Percentiles rank a stretch among this genome's conserved stretches.
phyloP scores from a whole-genome alignment of 2,797 vertebrate species.

The Centroberyx gerrardi region DNA sequence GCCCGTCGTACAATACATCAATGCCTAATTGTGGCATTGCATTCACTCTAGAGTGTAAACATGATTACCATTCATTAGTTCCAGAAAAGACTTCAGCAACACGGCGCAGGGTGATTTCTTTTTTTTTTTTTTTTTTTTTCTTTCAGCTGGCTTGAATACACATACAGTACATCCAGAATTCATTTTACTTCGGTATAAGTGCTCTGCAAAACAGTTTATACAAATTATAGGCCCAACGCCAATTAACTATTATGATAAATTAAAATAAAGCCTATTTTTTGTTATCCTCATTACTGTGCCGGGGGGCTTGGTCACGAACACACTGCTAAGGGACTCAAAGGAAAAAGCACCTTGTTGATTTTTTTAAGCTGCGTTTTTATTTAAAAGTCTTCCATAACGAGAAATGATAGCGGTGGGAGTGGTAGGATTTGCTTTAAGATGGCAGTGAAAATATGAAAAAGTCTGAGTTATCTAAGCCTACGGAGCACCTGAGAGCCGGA shows the following conservation, averaged over 20 bases:
- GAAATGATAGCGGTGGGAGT: too few relatives aligned
- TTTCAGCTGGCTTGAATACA: not conserved
- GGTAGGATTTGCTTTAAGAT: too few relatives aligned
- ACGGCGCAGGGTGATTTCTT: not conserved
- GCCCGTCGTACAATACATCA: conserved; percentile 58
- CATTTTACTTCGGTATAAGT: not conserved
- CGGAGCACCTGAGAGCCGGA: too few relatives aligned
- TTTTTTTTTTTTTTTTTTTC: not conserved
- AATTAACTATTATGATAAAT: not conserved
- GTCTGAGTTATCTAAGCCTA: too few relatives aligned
- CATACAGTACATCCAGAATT: not conserved
- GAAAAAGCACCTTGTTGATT: too few relatives aligned
- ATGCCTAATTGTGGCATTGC: conserved; percentile 63
- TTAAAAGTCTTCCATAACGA: not conserved
- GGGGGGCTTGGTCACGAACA: not conserved
- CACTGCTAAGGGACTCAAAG: not conserved
- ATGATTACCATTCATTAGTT: conserved; percentile 66
- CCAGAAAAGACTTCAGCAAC: conserved; percentile 42
- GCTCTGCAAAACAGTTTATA: not conserved
- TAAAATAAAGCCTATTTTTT: not conserved
- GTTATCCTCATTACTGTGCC: not conserved
- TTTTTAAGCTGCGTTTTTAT: not conserved
- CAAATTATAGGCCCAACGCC: not conserved
- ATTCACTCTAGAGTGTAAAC: conserved; percentile 57
- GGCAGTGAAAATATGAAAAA: too few relatives aligned